Conservation (phyloP, 2,888 invertebrate genomes). For the Eutolmus rufibarbis region DNA sequence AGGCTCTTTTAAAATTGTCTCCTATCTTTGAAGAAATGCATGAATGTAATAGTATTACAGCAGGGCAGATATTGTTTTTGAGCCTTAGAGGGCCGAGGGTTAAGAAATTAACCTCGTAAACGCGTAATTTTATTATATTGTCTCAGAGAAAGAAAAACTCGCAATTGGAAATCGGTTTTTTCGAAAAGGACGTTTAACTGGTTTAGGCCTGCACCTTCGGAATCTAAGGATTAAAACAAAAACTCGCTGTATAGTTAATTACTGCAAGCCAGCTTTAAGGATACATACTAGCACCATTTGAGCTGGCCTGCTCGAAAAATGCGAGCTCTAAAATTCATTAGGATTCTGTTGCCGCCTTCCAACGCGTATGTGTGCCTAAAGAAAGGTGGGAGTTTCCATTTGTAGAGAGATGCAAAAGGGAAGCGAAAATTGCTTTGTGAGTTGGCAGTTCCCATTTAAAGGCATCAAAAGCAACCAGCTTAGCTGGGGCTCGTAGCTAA, state of each 20-base stretch:
- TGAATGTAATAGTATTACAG: background rate
- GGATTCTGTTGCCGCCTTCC: background rate
- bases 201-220: background rate
- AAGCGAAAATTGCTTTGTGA: slow-evolving; percentile 34
- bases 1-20: background rate
- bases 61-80: background rate
- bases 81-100: background rate
- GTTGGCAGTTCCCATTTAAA: slow-evolving; percentile 28
- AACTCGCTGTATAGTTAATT: background rate
- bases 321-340: background rate
- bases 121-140: background rate
- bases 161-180: background rate
- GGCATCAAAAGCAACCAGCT: slow-evolving; percentile 29
- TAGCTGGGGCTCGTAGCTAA: background rate
- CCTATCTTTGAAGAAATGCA: background rate
- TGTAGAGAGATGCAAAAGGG: background rate
- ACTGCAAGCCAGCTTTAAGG: background rate
- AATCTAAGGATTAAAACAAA: background rate
- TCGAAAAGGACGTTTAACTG: background rate
- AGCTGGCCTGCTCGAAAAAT: background rate
- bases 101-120: background rate
- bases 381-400: background rate
- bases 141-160: background rate
- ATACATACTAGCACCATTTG: background rate
- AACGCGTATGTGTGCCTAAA: background rate